Percentiles rank a stretch among this genome's conserved stretches.
Evolutionary conservation across 1,140 invertebrate species (phyloP).

Genomic region (Ceratoteleas bidentatus): DNA sequence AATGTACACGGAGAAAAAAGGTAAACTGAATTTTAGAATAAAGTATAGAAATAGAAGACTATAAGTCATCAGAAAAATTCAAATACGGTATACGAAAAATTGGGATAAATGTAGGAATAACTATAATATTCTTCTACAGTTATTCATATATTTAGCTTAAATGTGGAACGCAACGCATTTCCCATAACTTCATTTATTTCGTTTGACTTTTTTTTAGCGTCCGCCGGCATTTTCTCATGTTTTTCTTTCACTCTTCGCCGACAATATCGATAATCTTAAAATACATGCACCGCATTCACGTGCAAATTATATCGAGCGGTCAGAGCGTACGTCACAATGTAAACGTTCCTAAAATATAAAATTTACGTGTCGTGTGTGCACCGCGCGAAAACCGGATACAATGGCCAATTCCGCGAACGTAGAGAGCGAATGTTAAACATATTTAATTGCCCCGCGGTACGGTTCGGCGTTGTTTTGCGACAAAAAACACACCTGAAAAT

Average conservation of each 20-base stretch:
- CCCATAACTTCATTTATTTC: too few relatives aligned
- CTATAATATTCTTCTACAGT: too few relatives aligned
- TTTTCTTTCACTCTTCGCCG: slow-evolving; percentile 10
- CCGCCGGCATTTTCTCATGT: neutral
- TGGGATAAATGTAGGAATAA: too few relatives aligned
- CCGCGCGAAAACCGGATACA: slow-evolving; percentile 18
- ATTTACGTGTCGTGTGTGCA: slow-evolving; percentile 25
- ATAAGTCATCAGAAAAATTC: too few relatives aligned
- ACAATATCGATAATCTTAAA: slow-evolving; percentile 30
- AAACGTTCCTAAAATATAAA: slow-evolving; percentile 52
- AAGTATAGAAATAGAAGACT: too few relatives aligned
- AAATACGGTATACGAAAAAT: too few relatives aligned
- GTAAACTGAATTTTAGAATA: too few relatives aligned
- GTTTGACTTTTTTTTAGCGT: neutral
- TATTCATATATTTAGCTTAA: too few relatives aligned
- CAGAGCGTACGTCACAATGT: slow-evolving; percentile 23
- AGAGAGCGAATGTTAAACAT: slow-evolving; percentile 29
- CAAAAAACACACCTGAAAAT: slow-evolving; percentile 10
- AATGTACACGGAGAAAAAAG: too few relatives aligned
- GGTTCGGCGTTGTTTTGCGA: slow-evolving; percentile 13
- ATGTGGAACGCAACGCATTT: too few relatives aligned
- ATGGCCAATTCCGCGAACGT: slow-evolving; percentile 31
- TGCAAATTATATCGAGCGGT: slow-evolving; percentile 32
- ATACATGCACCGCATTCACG: slow-evolving; percentile 15
- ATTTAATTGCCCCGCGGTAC: slow-evolving; percentile 44